Evolutionary conservation across 2,888 invertebrate species (phyloP), one percentile per base, ranked within the genome.

Genomic region (Agrotis segetum): DNA sequence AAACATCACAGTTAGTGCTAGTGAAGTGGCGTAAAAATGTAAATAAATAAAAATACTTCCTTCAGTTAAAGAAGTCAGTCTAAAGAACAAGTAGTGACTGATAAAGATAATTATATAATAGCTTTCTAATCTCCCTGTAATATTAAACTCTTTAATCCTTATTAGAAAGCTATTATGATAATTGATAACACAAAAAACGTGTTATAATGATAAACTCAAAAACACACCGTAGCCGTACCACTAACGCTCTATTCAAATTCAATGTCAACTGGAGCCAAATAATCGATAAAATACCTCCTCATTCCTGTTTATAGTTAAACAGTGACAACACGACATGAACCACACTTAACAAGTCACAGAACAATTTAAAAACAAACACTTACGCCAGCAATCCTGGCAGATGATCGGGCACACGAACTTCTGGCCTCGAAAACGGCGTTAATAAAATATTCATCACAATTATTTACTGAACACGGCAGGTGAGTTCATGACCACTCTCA

Each of bases 361-460:
- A 34, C 11, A 53, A 53, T 59, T n/a, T 24, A n/a, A 16, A 55
- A 70, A 77, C 53, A 60, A 59, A 40, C 60, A 90, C 90, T 91
- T 76, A 91, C 90, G 87, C 83, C n/a, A 87, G 82, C 40, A 89
- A 78, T 75, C 88, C 88, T 59, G 90, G 83, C 69, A 90, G 74
- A 44, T 85, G 88, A 40, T 91, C 89, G 4, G 87, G 73, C 58
- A 63, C 82, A 49, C 83, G 82, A 46, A 83, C 81, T 55, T 89
- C 88, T 62, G 87, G 84, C 79, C 86, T 88, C 80, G 87, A 74
- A 77, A 84, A 88, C 19, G 91, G 91, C 55, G 85, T 88, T 49
- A 91, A 77, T 58, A 91, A 81, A 68, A 89, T 86, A 85, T 91
- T 91, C 91, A 91, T 91, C 74, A 81, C 79, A 73, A 74, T 66